A percentile compares a stretch with the other conserved stretches of the same genome.
Conservation (phyloP, 2,888 invertebrate species). For the Diachrysia chrysitis region DNA sequence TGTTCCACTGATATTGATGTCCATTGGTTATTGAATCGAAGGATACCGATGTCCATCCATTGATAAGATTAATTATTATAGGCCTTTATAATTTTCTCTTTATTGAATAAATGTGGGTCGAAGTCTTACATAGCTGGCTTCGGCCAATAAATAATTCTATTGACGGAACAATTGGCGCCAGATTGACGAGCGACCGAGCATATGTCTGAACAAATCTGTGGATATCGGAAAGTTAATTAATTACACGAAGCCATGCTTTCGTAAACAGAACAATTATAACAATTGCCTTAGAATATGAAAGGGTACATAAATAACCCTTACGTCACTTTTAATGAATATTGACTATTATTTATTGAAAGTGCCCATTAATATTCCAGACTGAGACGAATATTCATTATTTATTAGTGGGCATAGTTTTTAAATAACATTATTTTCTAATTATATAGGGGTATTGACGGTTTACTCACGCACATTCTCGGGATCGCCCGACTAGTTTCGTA, state of each 20-base stretch:
- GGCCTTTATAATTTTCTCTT: conserved; percentile 26
- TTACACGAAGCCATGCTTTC: conserved; percentile 34
- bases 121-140: conserved; percentile 28
- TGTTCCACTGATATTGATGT: conserved; percentile 35
- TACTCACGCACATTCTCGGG: no score
- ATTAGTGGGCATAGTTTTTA: no score
- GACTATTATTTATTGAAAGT: conserved; percentile 11
- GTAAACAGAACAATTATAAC: conserved; percentile 56
- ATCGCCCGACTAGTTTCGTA: no score
- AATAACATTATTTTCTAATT: no score
- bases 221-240: conserved; percentile 57
- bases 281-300: conserved; percentile 43
- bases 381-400: neutral
- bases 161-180: conserved; percentile 56
- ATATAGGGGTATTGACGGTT: no score
- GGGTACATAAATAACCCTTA: conserved; percentile 18
- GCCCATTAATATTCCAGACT: neutral
- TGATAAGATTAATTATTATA: conserved; percentile 50
- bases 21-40: conserved; percentile 36
- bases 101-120: conserved; percentile 47
- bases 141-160: conserved; percentile 56
- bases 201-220: conserved; percentile 44
- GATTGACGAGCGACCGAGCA: conserved; percentile 43
- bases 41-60: conserved; percentile 29
- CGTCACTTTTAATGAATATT: conserved; percentile 23